Evolutionary conservation across 2,797 vertebrate genomes (phyloP), one percentile per base, ranked within the genome.

Genomic region (Hafferia zeledoni): DNA sequence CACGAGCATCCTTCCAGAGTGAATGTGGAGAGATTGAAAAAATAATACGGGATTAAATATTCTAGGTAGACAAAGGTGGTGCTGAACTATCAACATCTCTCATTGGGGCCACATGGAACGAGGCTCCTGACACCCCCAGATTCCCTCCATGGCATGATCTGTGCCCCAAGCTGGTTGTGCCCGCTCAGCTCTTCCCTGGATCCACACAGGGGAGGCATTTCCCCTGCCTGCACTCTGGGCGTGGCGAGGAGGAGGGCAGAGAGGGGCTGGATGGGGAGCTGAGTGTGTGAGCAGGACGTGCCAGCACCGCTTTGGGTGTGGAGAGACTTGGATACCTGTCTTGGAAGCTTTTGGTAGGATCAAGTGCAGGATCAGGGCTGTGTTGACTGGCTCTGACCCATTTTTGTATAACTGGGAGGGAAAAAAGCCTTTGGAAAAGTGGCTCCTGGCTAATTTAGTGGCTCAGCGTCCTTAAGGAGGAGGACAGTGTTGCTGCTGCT

Each of bases 31-130:
- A 96, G 95, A 90, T 47, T 72, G 71, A 91, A 90, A 94, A 89
- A 57, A 65, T 3, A 33, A 5, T 10, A 25, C 0, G 7, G 35
- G 93, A 96, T 96, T 97, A 94, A 92, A 82, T 92, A 63, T 60
- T 71, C 93, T 64, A 71, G 94, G 60, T 97, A 97, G 97, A 98
- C 95, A 97, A 97, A 98, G 96, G 93, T 46, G 77, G 27, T 57
- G 49, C 82, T 35, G 49, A 95, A 71, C 95, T 84, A n/a, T 64
- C 11, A 17, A 87, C 87, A 67, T 86, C 53, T 95, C 57, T 43
- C 28, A 17, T 4, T 50, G 60, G 1, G 4, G 19, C 63, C 1
- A 3, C 1, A 0, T 13, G 37, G 19, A 68, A 5, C 0, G 0
- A 33, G 13, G 18, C 20, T 91, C 18, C 68, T 7, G 7, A 43